phyloP scores from a whole-genome alignment of 2,888 invertebrate genomes.

The Drosophila nigritarsus region DNA sequence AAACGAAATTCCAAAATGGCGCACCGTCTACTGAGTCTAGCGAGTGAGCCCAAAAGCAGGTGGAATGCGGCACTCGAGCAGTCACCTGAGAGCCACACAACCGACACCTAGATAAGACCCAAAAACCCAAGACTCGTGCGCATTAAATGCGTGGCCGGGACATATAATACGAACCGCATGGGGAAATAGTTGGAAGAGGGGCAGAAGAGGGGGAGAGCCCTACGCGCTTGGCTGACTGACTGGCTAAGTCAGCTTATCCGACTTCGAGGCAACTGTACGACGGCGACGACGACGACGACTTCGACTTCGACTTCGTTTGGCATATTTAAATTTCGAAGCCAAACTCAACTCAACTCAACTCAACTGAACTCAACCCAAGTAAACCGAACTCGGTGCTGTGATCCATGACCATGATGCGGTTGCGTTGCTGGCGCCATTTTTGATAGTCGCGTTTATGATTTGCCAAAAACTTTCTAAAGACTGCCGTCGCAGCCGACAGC shows the following conservation, averaged over 20 bases:
- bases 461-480: slow-evolving; percentile 73
- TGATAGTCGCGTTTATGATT: slow-evolving; percentile 71
- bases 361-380: slow-evolving; percentile 27
- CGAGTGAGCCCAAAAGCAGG: slow-evolving; percentile 51
- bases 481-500: slow-evolving; percentile 19
- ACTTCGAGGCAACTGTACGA: slow-evolving; percentile 62
- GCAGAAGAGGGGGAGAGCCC: slow-evolving; percentile 13
- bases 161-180: not conserved
- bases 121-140: slow-evolving; percentile 55
- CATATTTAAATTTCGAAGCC: slow-evolving; percentile 57
- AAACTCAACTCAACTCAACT: slow-evolving; percentile 23
- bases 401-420: slow-evolving; percentile 69
- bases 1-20: slow-evolving; percentile 77
- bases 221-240: slow-evolving; percentile 62
- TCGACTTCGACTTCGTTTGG: slow-evolving; percentile 30
- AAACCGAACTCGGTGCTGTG: slow-evolving; percentile 60
- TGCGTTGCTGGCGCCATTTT: slow-evolving; percentile 64
- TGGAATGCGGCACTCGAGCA: slow-evolving; percentile 62
- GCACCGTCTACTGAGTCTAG: slow-evolving; percentile 14
- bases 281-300: slow-evolving; percentile 13
- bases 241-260: slow-evolving; percentile 60
- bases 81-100: slow-evolving; percentile 38
- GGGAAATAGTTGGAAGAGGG: not conserved
- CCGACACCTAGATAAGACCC: slow-evolving; percentile 49
- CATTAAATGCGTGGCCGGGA: slow-evolving; percentile 47